These are phyloP conservation scores for Philereme vetulata DNA, from an alignment of 2,888 invertebrate genomes.

Conservation along the genomic window DNA sequence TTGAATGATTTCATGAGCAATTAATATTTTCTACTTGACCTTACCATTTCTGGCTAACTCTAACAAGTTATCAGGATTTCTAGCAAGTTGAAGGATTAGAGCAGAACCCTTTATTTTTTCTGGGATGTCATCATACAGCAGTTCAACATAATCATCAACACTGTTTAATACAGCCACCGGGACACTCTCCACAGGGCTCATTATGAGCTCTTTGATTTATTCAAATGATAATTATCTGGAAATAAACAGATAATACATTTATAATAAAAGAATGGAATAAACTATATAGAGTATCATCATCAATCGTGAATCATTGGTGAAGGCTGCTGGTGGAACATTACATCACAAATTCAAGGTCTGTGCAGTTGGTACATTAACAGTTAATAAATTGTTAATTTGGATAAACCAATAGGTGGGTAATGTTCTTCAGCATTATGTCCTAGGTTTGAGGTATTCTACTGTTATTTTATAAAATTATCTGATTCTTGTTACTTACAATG, in stretches of 20 bases:
- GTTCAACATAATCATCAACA: conserved; percentile 96
- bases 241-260: not conserved
- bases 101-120: conserved; percentile 97
- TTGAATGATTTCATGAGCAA: too few relatives aligned
- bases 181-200: conserved; percentile 84
- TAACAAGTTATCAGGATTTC: conserved; percentile 96
- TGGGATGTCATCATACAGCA: conserved; percentile 96
- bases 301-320: conserved; percentile 1
- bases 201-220: conserved; percentile 34
- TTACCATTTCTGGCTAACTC: conserved; percentile 96
- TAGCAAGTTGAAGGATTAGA: conserved; percentile 94
- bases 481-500: too few relatives aligned
- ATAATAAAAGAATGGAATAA: too few relatives aligned
- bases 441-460: too few relatives aligned
- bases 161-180: conserved; percentile 88
- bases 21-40: not conserved
- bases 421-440: too few relatives aligned
- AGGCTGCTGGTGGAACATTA: not conserved
- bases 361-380: not conserved
- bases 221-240: conserved; percentile 6
- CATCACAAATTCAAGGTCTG: conserved; percentile 4
- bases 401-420: not conserved
- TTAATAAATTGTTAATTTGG: not conserved
- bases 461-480: too few relatives aligned
- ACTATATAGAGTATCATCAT: too few relatives aligned